Evolutionary conservation across 2,797 vertebrate species (phyloP), one percentile per base, ranked within the genome.

Genomic region (Lindbergichthys nudifrons): DNA sequence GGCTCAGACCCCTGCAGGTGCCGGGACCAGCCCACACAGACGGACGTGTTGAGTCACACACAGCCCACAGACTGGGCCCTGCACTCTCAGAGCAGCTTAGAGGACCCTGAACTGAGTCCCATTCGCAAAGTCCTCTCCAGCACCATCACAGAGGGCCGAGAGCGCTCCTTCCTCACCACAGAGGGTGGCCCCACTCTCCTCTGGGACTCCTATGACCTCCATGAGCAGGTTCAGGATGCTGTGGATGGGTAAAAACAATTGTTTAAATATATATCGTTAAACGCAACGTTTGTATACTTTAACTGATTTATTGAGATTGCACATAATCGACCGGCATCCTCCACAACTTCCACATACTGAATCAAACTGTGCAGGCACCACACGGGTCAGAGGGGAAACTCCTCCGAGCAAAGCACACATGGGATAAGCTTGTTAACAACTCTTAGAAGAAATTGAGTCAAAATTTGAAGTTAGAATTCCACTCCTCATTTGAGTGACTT

Each of bases 121-220:
- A 83, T 91, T 11, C 3, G 50, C 3, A 81, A 89, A n/a, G 16
- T 94, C 63, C 90, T 96, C 15, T 94, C 92, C 54, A 93, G 94
- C 81, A 94, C 95, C 0, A 88, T 96, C 1, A 89, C 88, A 0
- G 72, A 92, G 1, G 68, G 62, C 46, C 60, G 56, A 47, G 92
- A 91, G 10, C 32, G 67, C 51, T 81, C 83, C 0, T 8, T 73
- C 57, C 79, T 45, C 47, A 68, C 80, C 16, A 62, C 86, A 5
- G 91, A 92, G 16, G 92, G 58, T 8, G 42, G 73, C 39, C 88
- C 84, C 0, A 91, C 90, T 15, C 80, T 94, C 0, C 85, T 84
- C 26, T 89, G 90, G 93, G 93, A 96, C 76, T 93, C 87, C 0
- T 96, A 78, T 56, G 94, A 95, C 84, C 90, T 95, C 16, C 94